Evolutionary conservation across 2,888 invertebrate genomes (phyloP), one percentile per base, ranked within the genome.

Genomic region (Pinctada fucata): DNA sequence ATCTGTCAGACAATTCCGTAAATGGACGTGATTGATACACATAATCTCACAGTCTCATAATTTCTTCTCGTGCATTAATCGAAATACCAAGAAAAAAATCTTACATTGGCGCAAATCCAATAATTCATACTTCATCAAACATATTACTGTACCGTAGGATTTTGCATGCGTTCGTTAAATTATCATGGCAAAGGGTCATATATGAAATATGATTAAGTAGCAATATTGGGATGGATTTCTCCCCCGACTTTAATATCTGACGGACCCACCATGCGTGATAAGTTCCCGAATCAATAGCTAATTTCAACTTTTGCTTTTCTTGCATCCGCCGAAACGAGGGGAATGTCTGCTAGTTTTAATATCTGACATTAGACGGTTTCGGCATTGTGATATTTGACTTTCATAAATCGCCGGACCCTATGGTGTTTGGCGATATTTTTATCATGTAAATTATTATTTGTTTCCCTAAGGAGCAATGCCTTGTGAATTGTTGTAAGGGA

Each of bases 201-300:
- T 75, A 75, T 69, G 75, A 75, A 75, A 75, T 75, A 75, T 75
- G 68, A 68, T 75, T 68, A 75, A 58, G 50, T 67, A 45, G 50
- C 68, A 58, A 68, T 64, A 68, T 58, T 58, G n/a, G 31, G 73
- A 49, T 45, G 49, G 65, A 63, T 64, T 65, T 64, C 73, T 49
- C 58, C 48, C 13, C 8, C 31, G 64, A 64, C 64, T 64, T 73
- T 49, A 65, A 64, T 49, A 73, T 58, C 73, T n/a, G 48, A 47
- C 52, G 73, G 48, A 48, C 64, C 58, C 48, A 8, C 65, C 73
- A 73, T 58, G 49, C 8, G 73, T 68, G 75, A 75, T 75, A 75
- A 75, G 52, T 49, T n/a, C 48, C 48, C 58, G 52, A 63, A 48
- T 75, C 75, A 69, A 75, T 75, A 75, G 69, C 75, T 75, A 75